Evolutionary conservation across 2,888 invertebrate species (phyloP), one percentile per base, ranked within the genome.

Genomic region (Tricholauxania praeusta): DNA sequence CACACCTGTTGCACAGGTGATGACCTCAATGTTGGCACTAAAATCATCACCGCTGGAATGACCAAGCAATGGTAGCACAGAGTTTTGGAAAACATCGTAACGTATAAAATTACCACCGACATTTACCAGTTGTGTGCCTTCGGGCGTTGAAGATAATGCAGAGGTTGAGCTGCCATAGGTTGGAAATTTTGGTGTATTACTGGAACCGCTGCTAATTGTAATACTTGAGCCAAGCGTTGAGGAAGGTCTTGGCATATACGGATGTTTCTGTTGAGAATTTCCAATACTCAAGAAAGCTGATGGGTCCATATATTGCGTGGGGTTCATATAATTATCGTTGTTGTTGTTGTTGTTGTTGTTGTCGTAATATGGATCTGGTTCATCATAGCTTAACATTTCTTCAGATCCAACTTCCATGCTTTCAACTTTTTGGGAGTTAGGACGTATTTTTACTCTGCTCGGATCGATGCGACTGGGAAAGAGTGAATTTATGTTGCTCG

Each of bases 1-100:
- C 6, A 88, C 81, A 1, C 88, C 88, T 12, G 84, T 76, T 22
- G 85, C 84, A 72, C 89, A 89, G 8, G 87, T 86, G 53, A 89
- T 82, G 4, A 88, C 79, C 76, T 86, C 87, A 19, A 85, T 78
- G 15, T 85, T 83, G n/a, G 74, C 76, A n/a, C 82, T 74, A 12
- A 83, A 81, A 14, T 64, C 57, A 2, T 76, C 74, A 10, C 79
- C 12, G 0, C 78, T 74, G 0, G 76, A 79, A 17, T 79, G 79
- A 1, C 82, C 80, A 59, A 87, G 78, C 28, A 84, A 65, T 1
- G 86, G 82, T 4, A 85, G 72, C 70, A 84, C 83, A 48, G 85
- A 81, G 49, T 85, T 84, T 59, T 84, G 84, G 70, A 85, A 87
- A 7, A 83, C 80, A 74, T 87, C 86, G 48, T 83, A 78, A 47